Percentiles rank a stretch among this genome's conserved stretches.
These are phyloP conservation scores for Mohoua ochrocephala DNA, from an alignment of 2,113 vertebrate genomes.

Conservation along the genomic window DNA sequence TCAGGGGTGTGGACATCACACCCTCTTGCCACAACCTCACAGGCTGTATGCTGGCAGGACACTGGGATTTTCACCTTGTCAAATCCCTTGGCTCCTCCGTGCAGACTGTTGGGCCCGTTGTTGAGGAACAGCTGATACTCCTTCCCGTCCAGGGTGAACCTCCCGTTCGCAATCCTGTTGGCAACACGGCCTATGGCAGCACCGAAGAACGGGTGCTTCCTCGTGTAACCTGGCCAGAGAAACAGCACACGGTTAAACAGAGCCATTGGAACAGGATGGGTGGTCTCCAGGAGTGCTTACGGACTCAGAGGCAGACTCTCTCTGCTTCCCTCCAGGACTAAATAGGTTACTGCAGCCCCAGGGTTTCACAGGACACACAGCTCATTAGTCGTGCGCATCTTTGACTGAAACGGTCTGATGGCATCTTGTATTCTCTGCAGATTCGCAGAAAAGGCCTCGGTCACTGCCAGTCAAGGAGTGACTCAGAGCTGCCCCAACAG, in stretches of 20 bases:
- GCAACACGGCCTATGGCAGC: conserved; percentile 87
- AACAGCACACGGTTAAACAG: accelerated
- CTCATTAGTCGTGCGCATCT: accelerated
- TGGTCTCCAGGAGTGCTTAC: not conserved
- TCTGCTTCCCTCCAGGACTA: not conserved
- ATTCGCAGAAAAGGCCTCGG: not conserved
- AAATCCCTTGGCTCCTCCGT: conserved; percentile 88
- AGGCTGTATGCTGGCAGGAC: not conserved
- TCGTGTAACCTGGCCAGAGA: conserved; percentile 77
- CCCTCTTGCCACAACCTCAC: not conserved
- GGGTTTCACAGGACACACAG: not conserved
- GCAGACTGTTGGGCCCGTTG: conserved; percentile 87
- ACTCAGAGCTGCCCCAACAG: not conserved
- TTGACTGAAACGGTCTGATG: not conserved
- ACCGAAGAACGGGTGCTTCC: conserved; percentile 86
- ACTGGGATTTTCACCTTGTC: conserved; percentile 78
- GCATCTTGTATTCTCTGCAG: not conserved
- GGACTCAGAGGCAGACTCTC: not conserved
- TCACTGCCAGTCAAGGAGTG: not conserved
- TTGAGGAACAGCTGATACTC: conserved; percentile 84
- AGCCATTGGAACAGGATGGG: accelerated
- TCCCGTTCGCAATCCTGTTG: conserved; percentile 86
- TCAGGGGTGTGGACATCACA: not conserved
- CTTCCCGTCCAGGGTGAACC: conserved; percentile 76
- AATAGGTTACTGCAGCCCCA: not conserved